These are phyloP conservation scores for Chymomyza fuscimana DNA, from an alignment of 2,888 invertebrate species.

Conservation along the genomic window DNA sequence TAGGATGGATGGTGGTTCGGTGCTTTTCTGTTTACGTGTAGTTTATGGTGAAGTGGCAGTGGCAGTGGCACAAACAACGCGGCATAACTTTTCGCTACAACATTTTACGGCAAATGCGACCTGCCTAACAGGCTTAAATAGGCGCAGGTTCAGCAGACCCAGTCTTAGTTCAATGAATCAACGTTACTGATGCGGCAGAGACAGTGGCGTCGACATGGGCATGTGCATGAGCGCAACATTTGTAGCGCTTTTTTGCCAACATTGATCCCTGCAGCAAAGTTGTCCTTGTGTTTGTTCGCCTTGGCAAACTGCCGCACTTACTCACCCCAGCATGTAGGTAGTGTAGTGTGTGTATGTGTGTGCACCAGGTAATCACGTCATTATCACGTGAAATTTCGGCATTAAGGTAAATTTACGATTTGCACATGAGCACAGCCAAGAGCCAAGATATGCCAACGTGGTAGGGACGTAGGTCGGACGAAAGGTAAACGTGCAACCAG, in stretches of 20 bases:
- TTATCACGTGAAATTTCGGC: slow-evolving; percentile 76
- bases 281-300: slow-evolving; percentile 18
- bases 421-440: slow-evolving; percentile 59
- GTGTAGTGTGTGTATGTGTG: slow-evolving; percentile 20
- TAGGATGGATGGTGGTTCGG: neutral
- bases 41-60: slow-evolving; percentile 44
- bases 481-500: neutral
- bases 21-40: slow-evolving; percentile 11
- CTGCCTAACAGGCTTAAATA: slow-evolving; percentile 2
- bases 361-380: slow-evolving; percentile 73
- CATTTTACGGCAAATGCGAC: slow-evolving; percentile 15
- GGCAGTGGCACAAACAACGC: slow-evolving; percentile 29
- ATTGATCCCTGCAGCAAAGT: neutral
- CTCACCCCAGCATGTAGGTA: neutral
- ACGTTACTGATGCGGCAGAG: neutral
- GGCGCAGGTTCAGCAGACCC: slow-evolving; percentile 1
- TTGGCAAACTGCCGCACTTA: slow-evolving; percentile 9
- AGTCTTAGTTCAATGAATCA: neutral
- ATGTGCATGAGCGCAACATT: slow-evolving; percentile 55
- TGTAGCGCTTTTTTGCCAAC: slow-evolving; percentile 23
- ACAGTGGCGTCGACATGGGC: slow-evolving; percentile 1
- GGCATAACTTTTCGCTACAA: slow-evolving; percentile 6
- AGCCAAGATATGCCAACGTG: slow-evolving; percentile 26
- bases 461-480: no score
- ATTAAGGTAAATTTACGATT: slow-evolving; percentile 75